Evolutionary conservation across 2,888 invertebrate species (phyloP).

Genomic region (Paralinhomoeus sp.): DNA sequence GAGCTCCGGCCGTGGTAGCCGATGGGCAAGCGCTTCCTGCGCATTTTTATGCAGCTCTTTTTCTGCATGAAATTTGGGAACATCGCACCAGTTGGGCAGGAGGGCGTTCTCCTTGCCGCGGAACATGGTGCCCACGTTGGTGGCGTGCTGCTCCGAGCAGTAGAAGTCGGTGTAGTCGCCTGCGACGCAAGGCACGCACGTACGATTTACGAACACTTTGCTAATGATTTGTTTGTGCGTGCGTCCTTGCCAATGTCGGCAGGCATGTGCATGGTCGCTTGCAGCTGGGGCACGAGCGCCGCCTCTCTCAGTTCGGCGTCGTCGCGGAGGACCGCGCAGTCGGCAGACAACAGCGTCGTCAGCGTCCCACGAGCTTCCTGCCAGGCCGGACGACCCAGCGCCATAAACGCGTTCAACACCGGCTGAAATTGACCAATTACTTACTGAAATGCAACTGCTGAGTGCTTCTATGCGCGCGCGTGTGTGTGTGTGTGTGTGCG

Average conservation of each 20-base stretch:
- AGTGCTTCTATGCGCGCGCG: too few relatives aligned
- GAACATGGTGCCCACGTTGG: conserved; percentile 93
- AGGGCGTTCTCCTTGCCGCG: conserved; percentile 75
- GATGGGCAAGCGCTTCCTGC: conserved; percentile 76
- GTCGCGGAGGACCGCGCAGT: conserved; percentile 46
- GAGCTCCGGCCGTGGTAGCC: conserved; percentile 94
- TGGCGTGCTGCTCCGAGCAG: conserved; percentile 87
- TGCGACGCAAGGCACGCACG: conserved; percentile 10
- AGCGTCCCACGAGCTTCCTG: conserved; percentile 55
- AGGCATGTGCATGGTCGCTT: conserved; percentile 69
- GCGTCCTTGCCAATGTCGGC: conserved; percentile 55
- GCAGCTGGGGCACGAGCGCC: conserved; percentile 46
- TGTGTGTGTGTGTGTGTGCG: too few relatives aligned
- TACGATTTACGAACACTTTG: too few relatives aligned
- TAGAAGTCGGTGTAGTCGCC: conserved; percentile 97
- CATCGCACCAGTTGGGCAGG: conserved; percentile 69
- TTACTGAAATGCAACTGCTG: too few relatives aligned
- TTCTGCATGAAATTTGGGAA: neutral
- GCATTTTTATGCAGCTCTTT: conserved; percentile 4
- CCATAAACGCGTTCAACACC: conserved; percentile 71
- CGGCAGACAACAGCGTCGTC: conserved; percentile 47
- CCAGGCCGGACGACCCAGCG: conserved; percentile 58
- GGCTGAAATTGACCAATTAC: too few relatives aligned
- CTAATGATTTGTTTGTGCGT: too few relatives aligned
- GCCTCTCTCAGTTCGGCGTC: conserved; percentile 29